Evolutionary conservation across 2,888 invertebrate species (phyloP).

Genomic region (Mamestra brassicae): DNA sequence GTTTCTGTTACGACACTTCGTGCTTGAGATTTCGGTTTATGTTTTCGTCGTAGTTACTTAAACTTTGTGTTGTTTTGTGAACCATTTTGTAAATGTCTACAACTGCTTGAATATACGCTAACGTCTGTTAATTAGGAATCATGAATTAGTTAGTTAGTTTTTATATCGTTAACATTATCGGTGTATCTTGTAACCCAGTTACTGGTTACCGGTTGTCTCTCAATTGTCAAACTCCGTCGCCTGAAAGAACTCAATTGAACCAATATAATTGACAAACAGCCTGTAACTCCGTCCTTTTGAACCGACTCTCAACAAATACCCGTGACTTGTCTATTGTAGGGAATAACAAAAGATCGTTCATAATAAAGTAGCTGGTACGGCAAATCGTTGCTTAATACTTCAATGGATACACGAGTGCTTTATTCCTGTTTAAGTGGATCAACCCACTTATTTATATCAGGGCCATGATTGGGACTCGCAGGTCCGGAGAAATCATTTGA

Average conservation of each 20-base stretch:
- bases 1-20: conserved; percentile 27
- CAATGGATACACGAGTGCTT: conserved; percentile 3
- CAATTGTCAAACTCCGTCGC: background rate
- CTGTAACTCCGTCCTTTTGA: conserved; percentile 32
- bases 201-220: background rate
- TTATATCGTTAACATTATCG: too few relatives aligned
- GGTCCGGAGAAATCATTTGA: too few relatives aligned
- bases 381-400: conserved; percentile 33
- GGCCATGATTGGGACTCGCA: too few relatives aligned
- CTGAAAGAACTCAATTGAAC: conserved; percentile 25
- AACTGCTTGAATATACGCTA: background rate
- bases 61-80: background rate
- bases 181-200: too few relatives aligned
- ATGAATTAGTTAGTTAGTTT: too few relatives aligned
- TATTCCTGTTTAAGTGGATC: background rate
- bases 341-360: conserved; percentile 36
- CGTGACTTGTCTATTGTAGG: conserved; percentile 31
- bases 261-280: conserved; percentile 40
- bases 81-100: background rate
- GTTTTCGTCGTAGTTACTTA: background rate
- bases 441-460: too few relatives aligned
- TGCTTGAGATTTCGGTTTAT: conserved; percentile 3
- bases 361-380: conserved; percentile 5
- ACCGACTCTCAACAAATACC: conserved; percentile 22
- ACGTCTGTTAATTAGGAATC: background rate